Evolutionary conservation across 2,888 invertebrate species (phyloP).

Genomic region (Apeira syringaria): DNA sequence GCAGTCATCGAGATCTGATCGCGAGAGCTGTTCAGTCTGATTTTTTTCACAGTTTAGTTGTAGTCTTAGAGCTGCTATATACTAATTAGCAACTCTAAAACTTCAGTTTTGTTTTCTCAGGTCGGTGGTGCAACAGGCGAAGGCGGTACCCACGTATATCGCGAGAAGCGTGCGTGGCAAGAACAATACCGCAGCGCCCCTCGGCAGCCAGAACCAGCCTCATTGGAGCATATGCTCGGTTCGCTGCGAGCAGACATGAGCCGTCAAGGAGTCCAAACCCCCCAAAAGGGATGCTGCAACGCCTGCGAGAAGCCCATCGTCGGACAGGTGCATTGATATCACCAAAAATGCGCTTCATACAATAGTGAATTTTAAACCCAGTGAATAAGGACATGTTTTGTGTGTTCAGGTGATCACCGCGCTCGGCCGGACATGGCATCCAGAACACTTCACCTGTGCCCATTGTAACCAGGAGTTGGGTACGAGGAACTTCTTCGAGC

Average conservation of each 20-base stretch:
- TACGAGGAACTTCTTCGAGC: conserved; percentile 98
- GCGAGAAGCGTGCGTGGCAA: conserved; percentile 83
- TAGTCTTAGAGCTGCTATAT: background rate
- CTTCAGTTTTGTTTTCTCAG: conserved; percentile 38
- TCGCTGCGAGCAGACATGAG: conserved; percentile 98
- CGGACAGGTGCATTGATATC: conserved; percentile 88
- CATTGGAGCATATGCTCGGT: conserved; percentile 93
- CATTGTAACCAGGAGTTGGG: conserved; percentile 98
- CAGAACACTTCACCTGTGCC: conserved; percentile 99
- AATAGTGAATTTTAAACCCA: background rate
- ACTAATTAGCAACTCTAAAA: conserved; percentile 5
- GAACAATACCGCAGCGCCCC: conserved; percentile 80
- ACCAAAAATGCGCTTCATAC: background rate
- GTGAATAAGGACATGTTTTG: conserved; percentile 38
- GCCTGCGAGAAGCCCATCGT: conserved; percentile 99
- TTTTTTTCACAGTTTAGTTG: background rate
- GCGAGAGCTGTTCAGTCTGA: conserved; percentile 4
- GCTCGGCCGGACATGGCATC: conserved; percentile 99
- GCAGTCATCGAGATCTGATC: conserved; percentile 6
- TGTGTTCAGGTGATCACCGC: conserved; percentile 92
- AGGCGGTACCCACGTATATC: conserved; percentile 85
- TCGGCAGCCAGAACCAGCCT: conserved; percentile 82
- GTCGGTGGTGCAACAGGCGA: conserved; percentile 72
- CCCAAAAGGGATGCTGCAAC: conserved; percentile 99
- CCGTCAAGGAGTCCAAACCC: conserved; percentile 98